Evolutionary conservation across 2,797 vertebrate species (phyloP), one percentile per base, ranked within the genome.

Genomic region (Cygnus olor): DNA sequence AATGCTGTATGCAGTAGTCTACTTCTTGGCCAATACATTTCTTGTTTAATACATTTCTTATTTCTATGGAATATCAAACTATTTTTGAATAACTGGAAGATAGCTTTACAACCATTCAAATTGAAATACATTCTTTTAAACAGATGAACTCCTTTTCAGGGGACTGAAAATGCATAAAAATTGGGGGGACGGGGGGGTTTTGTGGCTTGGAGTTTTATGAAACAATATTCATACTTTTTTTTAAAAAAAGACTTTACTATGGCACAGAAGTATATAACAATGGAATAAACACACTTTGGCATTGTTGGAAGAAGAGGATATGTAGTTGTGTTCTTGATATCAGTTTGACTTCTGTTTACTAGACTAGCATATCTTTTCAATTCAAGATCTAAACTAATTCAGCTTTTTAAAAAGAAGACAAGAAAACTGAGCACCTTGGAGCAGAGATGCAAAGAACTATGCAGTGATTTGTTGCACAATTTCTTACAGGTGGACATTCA

Each of bases 401-500:
- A 63, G 10, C 27, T 66, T 68, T 25, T 60, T 38, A 19, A 19
- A 16, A 51, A 9, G 5, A 6, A 24, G 14, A 14, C 36, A 38
- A 20, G 42, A 28, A 42, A 20, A 36, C 2, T 10, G 10, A 30
- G 30, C 28, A 28, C 61, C 21, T 84, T 2, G 58, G 54, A 80
- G 40, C 45, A 90, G 80, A 85, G 40, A 19, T 68, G 25, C 27
- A 42, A 8, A 85, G 64, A 60, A 34, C 47, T 64, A 5, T 40
- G 11, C 17, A 38, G 25, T 96, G 57, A 90, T 25, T 38, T n/a
- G 3, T 60, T 90, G 30, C 0, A 2, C 42, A 22, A 83, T 93
- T 84, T 85, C 34, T 90, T 83, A 28, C 90, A 99, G 99, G 99
- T 97, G 98, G 99, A 97, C 99, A 99, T 98, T 98, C 98, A 91